Conservation (phyloP, 2,113 vertebrate species). For the Heptranchias perlo region DNA sequence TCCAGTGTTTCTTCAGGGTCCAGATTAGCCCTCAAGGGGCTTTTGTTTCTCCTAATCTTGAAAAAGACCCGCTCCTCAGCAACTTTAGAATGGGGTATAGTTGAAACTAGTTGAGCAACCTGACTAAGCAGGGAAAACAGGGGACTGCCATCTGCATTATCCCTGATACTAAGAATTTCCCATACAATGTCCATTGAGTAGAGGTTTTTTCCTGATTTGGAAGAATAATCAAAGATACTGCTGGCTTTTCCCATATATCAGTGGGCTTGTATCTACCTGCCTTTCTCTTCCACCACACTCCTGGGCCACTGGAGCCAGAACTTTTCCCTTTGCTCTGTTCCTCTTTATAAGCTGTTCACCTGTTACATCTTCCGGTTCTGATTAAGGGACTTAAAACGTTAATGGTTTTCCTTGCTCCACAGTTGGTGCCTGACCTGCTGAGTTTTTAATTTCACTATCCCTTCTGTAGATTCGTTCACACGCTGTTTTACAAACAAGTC, state of each 20-base stretch:
- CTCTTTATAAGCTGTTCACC: too few species aligned
- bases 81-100: neutral
- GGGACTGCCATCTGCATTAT: too few species aligned
- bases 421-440: neutral
- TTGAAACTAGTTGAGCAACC: neutral
- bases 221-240: neutral
- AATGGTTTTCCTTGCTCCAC: neutral
- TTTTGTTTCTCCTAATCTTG: too few species aligned
- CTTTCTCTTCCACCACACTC: too few species aligned
- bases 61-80: too few species aligned
- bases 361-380: neutral
- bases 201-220: too few species aligned
- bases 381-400: neutral
- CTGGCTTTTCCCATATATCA: neutral
- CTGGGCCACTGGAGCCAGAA: too few species aligned
- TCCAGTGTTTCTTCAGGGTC: too few species aligned
- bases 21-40: too few species aligned
- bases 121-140: neutral
- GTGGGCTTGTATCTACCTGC: neutral
- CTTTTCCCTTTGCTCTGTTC: too few species aligned
- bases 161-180: too few species aligned
- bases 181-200: neutral
- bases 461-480: neutral
- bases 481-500: neutral
- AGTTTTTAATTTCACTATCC: neutral